phyloP scores from a whole-genome alignment of 2,888 invertebrate genomes.

The Hydroisotoma schaefferi region DNA sequence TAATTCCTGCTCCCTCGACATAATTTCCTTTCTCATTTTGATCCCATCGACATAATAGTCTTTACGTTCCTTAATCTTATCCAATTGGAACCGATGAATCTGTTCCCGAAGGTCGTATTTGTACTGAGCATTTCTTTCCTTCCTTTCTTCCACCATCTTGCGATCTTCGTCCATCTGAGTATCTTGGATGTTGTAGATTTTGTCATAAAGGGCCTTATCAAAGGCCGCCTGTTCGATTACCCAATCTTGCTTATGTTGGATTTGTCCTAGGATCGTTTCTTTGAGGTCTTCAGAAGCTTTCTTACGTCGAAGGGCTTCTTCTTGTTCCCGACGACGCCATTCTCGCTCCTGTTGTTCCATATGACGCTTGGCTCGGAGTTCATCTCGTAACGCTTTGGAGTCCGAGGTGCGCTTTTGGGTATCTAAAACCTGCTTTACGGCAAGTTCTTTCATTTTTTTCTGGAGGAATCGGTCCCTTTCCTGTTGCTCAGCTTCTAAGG shows the following conservation, averaged over 20 bases:
- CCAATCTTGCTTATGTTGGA: conserved; percentile 34
- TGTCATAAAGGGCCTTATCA: conserved; percentile 42
- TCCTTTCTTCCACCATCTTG: conserved; percentile 33
- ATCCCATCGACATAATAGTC: conserved; percentile 45
- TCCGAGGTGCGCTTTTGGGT: conserved; percentile 37
- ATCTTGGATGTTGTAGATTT: conserved; percentile 41
- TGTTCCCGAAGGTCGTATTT: conserved; percentile 44
- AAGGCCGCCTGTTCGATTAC: conserved; percentile 42
- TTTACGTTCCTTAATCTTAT: conserved; percentile 43
- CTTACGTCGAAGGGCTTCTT: conserved; percentile 25
- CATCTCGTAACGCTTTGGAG: conserved; percentile 42
- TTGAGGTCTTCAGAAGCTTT: conserved; percentile 34
- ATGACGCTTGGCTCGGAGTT: conserved; percentile 40
- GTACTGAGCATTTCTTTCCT: conserved; percentile 39
- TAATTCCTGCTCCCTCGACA: conserved; percentile 35
- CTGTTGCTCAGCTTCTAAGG: conserved; percentile 33
- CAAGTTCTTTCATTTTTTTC: conserved; percentile 34
- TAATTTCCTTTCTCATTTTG: conserved; percentile 28
- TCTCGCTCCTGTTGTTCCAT: conserved; percentile 44
- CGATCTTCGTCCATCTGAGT: conserved; percentile 34
- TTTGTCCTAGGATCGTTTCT: conserved; percentile 39
- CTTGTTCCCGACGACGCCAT: conserved; percentile 42
- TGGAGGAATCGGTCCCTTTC: conserved; percentile 26
- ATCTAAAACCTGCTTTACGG: conserved; percentile 27
- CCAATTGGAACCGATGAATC: conserved; percentile 42